Percentiles rank a stretch among this genome's conserved stretches.
Conservation (phyloP, 2,113 vertebrate genomes). For the Pachyramphus minor region DNA sequence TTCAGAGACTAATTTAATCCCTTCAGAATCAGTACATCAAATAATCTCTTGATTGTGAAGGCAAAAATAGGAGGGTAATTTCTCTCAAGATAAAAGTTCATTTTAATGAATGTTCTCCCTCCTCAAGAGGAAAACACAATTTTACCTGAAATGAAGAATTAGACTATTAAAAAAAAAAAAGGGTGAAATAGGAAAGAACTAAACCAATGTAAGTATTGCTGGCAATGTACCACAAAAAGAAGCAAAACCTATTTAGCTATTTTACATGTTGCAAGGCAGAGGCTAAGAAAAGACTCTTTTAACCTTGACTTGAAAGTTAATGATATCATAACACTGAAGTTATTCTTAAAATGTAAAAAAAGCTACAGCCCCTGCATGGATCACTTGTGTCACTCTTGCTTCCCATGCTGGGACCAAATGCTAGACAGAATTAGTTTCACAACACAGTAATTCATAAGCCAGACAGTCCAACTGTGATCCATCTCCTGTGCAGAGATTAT, state of each 20-base stretch:
- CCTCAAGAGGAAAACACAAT: background rate
- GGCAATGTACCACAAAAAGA: background rate
- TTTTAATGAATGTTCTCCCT: background rate
- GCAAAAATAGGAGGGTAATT: background rate
- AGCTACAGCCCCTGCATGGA: background rate
- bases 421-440: background rate
- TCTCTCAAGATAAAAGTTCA: background rate
- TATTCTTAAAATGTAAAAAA: background rate
- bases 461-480: constrained; percentile 21
- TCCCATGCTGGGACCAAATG: constrained; percentile 41
- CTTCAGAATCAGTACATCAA: background rate
- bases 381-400: constrained; percentile 14
- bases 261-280: background rate
- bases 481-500: background rate
- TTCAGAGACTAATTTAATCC: background rate
- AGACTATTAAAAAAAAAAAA: background rate
- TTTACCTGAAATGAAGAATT: background rate
- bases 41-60: background rate
- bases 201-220: background rate
- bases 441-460: constrained; percentile 13
- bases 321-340: background rate
- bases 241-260: background rate
- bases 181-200: fast-evolving
- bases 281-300: background rate
- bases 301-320: constrained; percentile 36